Percentiles rank a stretch among this genome's conserved stretches.
phyloP scores from a whole-genome alignment of 2,888 invertebrate species.

The Machimus atricapillus region DNA sequence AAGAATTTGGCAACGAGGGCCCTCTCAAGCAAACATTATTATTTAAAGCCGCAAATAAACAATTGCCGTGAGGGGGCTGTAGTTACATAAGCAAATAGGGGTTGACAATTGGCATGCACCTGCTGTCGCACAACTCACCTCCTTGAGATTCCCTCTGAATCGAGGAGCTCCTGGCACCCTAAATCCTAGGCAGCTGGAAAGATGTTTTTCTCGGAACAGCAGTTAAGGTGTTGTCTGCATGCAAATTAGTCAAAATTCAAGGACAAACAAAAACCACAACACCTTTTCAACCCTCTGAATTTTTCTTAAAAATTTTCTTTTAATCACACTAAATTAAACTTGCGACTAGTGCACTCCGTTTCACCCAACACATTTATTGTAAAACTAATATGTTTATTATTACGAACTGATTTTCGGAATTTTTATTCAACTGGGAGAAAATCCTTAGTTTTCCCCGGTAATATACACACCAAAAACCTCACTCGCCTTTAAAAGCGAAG shows the following conservation, averaged over 20 bases:
- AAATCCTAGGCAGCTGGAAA: background rate
- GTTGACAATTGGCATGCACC: background rate
- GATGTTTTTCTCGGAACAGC: background rate
- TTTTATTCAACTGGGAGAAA: background rate
- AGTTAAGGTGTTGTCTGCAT: background rate
- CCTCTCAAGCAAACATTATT: background rate
- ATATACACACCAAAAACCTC: background rate
- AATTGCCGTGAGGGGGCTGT: background rate
- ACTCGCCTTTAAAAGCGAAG: background rate
- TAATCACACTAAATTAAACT: background rate
- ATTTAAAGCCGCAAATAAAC: background rate
- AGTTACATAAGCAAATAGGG: background rate
- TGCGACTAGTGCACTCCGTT: background rate
- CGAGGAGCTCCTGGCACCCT: background rate
- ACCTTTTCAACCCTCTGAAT: background rate
- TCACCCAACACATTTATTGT: background rate
- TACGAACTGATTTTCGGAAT: background rate
- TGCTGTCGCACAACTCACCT: background rate
- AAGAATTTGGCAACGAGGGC: background rate
- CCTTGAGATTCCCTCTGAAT: background rate
- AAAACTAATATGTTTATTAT: background rate
- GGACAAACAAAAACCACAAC: constrained; percentile 27
- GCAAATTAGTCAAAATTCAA: constrained; percentile 18
- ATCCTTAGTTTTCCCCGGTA: background rate
- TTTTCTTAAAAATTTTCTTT: background rate